These are phyloP conservation scores for Drosophila nigricruria DNA, from an alignment of 2,888 invertebrate species.

Conservation along the genomic window DNA sequence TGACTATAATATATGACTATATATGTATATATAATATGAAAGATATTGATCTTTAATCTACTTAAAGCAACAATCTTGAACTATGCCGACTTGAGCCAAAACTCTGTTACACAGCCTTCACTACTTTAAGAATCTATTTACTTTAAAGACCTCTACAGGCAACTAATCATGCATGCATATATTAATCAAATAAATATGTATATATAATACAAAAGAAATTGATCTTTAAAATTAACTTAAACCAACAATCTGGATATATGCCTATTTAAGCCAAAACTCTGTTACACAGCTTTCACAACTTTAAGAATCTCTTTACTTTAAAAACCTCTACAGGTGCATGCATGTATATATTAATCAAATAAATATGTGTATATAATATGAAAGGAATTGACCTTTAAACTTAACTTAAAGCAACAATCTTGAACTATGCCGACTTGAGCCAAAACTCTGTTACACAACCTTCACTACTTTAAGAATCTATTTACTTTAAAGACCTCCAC, in stretches of 20 bases:
- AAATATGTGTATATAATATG: too few relatives aligned
- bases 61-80: not conserved
- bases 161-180: not conserved
- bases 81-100: not conserved
- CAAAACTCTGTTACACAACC: not conserved
- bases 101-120: not conserved
- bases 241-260: not conserved
- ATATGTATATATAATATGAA: too few relatives aligned
- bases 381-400: not conserved
- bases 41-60: not conserved
- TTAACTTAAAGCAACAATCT: not conserved
- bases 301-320: not conserved
- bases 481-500: not conserved
- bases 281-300: not conserved
- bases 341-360: too few relatives aligned
- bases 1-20: too few relatives aligned
- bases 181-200: not conserved
- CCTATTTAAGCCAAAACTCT: not conserved
- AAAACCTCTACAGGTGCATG: too few relatives aligned
- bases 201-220: not conserved
- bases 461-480: not conserved
- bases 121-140: not conserved
- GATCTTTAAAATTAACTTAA: not conserved
- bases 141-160: not conserved
- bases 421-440: not conserved